These are phyloP conservation scores for Dipodomys ordii DNA, from an alignment of 2,113 vertebrate species.

Conservation along the genomic window DNA sequence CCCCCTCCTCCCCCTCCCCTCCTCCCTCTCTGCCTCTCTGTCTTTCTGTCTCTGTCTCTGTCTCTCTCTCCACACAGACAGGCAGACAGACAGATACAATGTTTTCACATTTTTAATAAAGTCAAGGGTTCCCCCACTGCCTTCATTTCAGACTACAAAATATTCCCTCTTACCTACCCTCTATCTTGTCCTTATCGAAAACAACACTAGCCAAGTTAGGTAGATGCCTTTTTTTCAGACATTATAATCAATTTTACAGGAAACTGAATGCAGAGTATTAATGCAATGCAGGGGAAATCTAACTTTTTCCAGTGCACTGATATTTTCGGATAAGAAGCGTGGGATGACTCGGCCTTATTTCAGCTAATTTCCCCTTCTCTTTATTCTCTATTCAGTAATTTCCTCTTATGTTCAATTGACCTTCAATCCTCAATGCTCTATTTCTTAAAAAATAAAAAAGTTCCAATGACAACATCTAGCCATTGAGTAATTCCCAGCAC, in stretches of 20 bases:
- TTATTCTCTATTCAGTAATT: slow-evolving; percentile 10
- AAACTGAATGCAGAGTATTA: background rate
- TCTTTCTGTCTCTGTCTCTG: no score
- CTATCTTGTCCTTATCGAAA: slow-evolving; percentile 12
- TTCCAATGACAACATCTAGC: slow-evolving; percentile 18
- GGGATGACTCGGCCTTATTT: background rate
- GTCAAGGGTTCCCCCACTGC: background rate
- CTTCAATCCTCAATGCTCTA: slow-evolving; percentile 9
- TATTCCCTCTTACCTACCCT: background rate
- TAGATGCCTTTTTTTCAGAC: background rate
- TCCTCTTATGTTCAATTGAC: background rate
- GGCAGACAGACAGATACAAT: background rate
- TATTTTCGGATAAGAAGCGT: background rate
- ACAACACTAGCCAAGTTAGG: background rate
- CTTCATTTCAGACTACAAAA: background rate
- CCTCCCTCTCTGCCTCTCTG: no score
- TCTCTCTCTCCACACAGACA: no score
- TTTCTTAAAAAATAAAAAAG: slow-evolving; percentile 13
- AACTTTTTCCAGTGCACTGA: background rate
- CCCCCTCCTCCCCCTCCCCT: no score
- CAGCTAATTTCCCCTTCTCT: slow-evolving; percentile 25
- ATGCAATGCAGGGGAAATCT: slow-evolving; percentile 1
- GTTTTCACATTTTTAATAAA: slow-evolving; percentile 23
- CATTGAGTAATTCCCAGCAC: slow-evolving; percentile 30
- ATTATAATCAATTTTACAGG: slow-evolving; percentile 18